phyloP scores from a whole-genome alignment of 23 tunicate species.

The Diplosoma virens region DNA sequence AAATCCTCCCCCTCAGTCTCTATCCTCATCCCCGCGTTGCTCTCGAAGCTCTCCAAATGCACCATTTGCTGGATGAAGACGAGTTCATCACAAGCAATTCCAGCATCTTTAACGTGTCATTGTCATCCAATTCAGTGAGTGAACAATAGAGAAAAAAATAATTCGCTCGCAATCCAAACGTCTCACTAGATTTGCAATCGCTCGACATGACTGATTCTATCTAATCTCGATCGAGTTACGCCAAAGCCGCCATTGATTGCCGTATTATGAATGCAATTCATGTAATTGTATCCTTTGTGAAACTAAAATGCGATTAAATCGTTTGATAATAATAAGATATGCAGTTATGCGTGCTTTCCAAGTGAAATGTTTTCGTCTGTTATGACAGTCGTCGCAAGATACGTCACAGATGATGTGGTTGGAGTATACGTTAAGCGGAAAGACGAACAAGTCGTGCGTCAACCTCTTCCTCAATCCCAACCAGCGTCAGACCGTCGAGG shows the following conservation, averaged over 20 bases:
- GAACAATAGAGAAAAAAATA: too few relatives aligned
- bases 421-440: constrained; percentile 75
- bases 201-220: too few relatives aligned
- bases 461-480: constrained; percentile 75
- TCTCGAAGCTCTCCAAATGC: constrained; percentile 1
- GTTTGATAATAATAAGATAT: too few relatives aligned
- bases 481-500: constrained; percentile 44
- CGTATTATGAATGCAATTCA: too few relatives aligned
- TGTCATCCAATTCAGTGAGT: constrained; percentile 43
- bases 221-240: too few relatives aligned
- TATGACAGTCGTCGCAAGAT: constrained; percentile 51
- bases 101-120: constrained; percentile 31
- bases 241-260: too few relatives aligned
- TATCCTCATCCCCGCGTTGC: constrained; percentile 74
- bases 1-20: constrained; percentile 63
- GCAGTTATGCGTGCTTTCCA: not conserved
- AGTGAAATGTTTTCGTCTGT: not conserved
- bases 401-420: constrained; percentile 80
- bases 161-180: too few relatives aligned
- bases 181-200: too few relatives aligned
- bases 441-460: constrained; percentile 54
- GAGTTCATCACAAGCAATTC: constrained; percentile 17
- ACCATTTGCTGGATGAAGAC: not conserved
- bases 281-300: too few relatives aligned
- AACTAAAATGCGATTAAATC: too few relatives aligned